Evolutionary conservation across 2,888 invertebrate species (phyloP), one percentile per base, ranked within the genome.

Genomic region (Ypsolopha scabrella): DNA sequence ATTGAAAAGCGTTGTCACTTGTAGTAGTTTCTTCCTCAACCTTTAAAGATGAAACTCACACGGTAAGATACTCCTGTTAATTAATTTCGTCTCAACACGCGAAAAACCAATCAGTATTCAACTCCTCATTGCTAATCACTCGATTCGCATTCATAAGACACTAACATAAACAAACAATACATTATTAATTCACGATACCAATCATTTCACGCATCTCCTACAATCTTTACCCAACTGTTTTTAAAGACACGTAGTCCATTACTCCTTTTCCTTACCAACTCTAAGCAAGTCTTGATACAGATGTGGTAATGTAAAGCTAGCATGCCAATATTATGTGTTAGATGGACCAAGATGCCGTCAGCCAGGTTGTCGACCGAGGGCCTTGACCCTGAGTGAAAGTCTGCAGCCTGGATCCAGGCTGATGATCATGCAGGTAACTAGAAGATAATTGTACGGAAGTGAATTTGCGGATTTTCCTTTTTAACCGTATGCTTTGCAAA

Each of bases 361-460:
- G n/a, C 41, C 52, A 58, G 59, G 72, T 72, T 72, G 64, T 59
- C 62, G 74, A 68, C 72, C 72, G 62, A 10, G 62, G 61, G 68
- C 75, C 74, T 75, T 76, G 75, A 77, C 72, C 24, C 76, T 71
- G 60, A 72, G 80, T 68, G 78, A 78, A 79, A 75, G 77, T 70
- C 35, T 13, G 14, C 43, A 24, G 43, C 43, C 43, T 43, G 43
- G 43, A 43, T 43, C 13, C 24, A 43, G 14, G 44, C n/a, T 9
- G 53, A 53, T 53, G 41, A 53, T 54, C 24, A 48, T 47, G 7
- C 44, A 38, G n/a, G 51, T 51, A 48, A 51, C 35, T 53, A 44
- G 10, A 39, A 44, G 41, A 39, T 38, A 41, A 46, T 46, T 53
- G 46, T 41, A 49, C 38, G 14, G 35, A 44, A 6, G 24, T 33